phyloP scores from a whole-genome alignment of 2,797 vertebrate genomes.

The Muscicapa striata region DNA sequence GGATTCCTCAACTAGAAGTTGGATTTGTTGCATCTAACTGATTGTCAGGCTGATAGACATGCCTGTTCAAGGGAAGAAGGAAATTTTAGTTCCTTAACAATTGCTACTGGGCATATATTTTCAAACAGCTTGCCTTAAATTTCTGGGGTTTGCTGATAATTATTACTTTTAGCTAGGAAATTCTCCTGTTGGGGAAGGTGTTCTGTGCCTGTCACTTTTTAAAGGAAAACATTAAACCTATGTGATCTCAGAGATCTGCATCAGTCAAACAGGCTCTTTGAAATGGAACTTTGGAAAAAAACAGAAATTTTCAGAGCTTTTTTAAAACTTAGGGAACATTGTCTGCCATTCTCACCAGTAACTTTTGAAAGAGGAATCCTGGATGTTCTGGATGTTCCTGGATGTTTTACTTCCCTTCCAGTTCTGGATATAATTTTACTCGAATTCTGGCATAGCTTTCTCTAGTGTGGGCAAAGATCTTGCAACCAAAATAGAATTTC shows the following conservation, averaged over 20 bases:
- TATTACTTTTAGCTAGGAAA: neutral
- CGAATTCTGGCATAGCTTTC: neutral
- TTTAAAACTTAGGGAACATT: too few species aligned
- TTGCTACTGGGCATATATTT: neutral
- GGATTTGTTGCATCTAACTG: neutral
- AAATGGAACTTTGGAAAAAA: too few species aligned
- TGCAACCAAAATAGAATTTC: slow-evolving; percentile 12
- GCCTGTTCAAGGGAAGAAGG: neutral
- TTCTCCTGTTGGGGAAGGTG: neutral
- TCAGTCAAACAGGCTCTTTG: too few species aligned
- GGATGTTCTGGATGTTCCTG: neutral
- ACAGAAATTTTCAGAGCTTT: too few species aligned
- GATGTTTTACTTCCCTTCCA: neutral
- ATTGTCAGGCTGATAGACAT: neutral
- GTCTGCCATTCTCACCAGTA: neutral
- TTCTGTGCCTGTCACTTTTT: neutral
- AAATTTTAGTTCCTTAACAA: neutral
- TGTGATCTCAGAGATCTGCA: too few species aligned
- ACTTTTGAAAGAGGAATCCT: slow-evolving; percentile 14
- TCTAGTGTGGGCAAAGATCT: neutral
- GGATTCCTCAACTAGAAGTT: neutral
- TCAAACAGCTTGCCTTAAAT: neutral
- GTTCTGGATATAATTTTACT: neutral
- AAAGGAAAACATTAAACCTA: neutral
- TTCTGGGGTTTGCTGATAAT: neutral